Evolutionary conservation across 1,140 invertebrate species (phyloP), one percentile per base, ranked within the genome.

Genomic region (Drosophila takahashii): DNA sequence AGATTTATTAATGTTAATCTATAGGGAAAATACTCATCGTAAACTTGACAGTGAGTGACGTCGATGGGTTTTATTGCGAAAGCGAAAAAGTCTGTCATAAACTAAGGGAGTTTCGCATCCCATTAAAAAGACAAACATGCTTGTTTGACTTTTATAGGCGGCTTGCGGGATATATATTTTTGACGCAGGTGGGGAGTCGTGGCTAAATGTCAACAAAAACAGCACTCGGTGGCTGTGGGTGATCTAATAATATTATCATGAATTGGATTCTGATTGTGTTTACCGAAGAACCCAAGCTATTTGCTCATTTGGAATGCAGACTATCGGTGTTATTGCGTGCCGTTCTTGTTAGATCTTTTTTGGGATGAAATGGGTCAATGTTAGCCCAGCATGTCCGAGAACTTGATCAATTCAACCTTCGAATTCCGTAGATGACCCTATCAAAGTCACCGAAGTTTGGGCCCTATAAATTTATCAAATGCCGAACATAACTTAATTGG

Each of bases 221-320:
- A 65, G 29, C 51, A 59, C 54, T 32, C 44, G 27, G 9, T 18
- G 42, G 27, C 37, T 32, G 9, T n/a, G 36, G 44, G 51, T 86
- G 59, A 76, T 81, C 74, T 87, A 78, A 85, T 81, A 86, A 85
- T 75, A 74, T 56, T 62, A 45, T 85, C 78, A 85, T 75, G 81
- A 78, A 64, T 71, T 78, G 48, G 29, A 32, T 60, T 58, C 44
- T 58, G 59, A 64, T 83, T 76, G 73, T 76, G 61, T 76, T 76
- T 76, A 66, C 60, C 47, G 15, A 18, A 34, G 51, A 56, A 34
- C 5, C 6, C 32, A 16, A 3, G 29, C 13, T 75, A 10, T 54
- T 61, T 61, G 36, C 39, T 70, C 10, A 37, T 36, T 45, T 34
- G 11, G 22, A 39, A 45, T 34, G 37, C 57, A 36, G 22, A 34